These are phyloP conservation scores for Caranx ignobilis DNA, from an alignment of 2,113 vertebrate species.

Conservation along the genomic window DNA sequence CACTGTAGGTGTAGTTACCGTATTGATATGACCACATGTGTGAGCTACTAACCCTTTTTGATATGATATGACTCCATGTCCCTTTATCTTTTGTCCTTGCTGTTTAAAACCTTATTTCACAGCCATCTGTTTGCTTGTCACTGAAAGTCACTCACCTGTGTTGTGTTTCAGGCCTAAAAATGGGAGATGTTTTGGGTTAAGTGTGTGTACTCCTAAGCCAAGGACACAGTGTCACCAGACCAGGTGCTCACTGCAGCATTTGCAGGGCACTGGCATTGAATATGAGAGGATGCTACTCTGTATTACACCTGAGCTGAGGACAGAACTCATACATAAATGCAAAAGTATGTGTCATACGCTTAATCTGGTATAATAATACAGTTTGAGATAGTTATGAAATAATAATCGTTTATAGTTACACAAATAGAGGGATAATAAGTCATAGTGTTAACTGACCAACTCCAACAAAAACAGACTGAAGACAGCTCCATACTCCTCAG, in stretches of 20 bases:
- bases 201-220: slow-evolving; percentile 55
- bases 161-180: slow-evolving; percentile 54
- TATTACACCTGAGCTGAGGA: slow-evolving; percentile 5
- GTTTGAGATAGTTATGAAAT: background rate
- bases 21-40: slow-evolving; percentile 1
- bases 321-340: background rate
- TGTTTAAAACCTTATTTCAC: slow-evolving; percentile 17
- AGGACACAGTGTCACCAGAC: slow-evolving; percentile 60
- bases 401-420: background rate
- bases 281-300: slow-evolving; percentile 8
- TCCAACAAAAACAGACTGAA: background rate
- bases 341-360: background rate
- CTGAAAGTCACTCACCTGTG: slow-evolving; percentile 31
- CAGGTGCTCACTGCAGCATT: slow-evolving; percentile 68
- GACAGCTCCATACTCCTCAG: background rate
- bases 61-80: background rate
- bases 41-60: background rate
- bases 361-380: background rate
- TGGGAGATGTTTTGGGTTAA: slow-evolving; percentile 54
- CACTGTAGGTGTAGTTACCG: background rate
- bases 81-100: slow-evolving; percentile 16
- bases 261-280: slow-evolving; percentile 25
- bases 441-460: background rate
- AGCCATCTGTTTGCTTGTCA: slow-evolving; percentile 51
- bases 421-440: background rate